These are phyloP conservation scores for Julus scandinavius DNA, from an alignment of 2,888 invertebrate species.

Conservation along the genomic window DNA sequence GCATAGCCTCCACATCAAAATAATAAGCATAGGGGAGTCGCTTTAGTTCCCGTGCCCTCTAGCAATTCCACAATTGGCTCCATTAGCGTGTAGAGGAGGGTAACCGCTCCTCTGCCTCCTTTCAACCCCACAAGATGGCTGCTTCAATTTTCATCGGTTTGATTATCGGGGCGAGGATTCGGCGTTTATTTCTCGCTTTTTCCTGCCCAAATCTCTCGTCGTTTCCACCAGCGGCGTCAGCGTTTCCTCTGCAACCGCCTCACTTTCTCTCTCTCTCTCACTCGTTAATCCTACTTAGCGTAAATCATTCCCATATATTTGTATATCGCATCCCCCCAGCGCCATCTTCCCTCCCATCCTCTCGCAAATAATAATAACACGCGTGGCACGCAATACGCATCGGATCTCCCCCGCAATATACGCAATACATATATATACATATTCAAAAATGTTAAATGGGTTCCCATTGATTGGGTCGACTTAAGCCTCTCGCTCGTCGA, in stretches of 20 bases:
- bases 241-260: background rate
- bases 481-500: background rate
- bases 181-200: background rate
- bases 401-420: too few relatives aligned
- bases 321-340: background rate
- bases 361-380: background rate
- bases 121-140: too few relatives aligned
- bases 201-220: background rate
- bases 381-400: background rate
- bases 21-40: too few relatives aligned
- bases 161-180: too few relatives aligned
- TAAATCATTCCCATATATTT: background rate
- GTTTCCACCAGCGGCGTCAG: background rate
- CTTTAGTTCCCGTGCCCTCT: too few relatives aligned
- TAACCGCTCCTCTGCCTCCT: too few relatives aligned
- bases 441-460: background rate
- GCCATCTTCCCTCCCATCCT: background rate
- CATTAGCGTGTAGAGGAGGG: too few relatives aligned
- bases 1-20: too few relatives aligned
- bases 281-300: slow-evolving; percentile 1
- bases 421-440: background rate
- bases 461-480: slow-evolving; percentile 1
- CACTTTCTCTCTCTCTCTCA: background rate
- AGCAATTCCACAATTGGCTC: too few relatives aligned
- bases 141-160: too few relatives aligned